Evolutionary conservation across 2,888 invertebrate species (phyloP).

Genomic region (Parnassius mnemosyne): DNA sequence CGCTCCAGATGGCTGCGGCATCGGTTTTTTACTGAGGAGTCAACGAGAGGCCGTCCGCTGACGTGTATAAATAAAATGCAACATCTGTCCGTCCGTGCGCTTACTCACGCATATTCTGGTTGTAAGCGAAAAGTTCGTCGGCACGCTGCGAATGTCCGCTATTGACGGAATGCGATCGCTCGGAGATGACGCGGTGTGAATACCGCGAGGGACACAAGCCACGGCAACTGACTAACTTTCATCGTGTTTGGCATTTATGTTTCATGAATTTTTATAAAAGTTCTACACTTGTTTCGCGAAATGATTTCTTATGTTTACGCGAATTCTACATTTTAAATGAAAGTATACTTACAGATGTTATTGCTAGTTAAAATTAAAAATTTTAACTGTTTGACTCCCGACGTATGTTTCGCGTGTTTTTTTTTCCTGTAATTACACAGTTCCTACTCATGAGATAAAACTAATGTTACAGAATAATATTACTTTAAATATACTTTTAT

Average conservation of each 20-base stretch:
- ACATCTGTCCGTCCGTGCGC: neutral
- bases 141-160: neutral
- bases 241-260: neutral
- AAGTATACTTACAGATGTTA: no score
- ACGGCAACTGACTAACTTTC: neutral
- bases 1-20: neutral
- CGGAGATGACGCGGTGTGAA: neutral
- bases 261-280: no score
- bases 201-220: neutral
- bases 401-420: no score
- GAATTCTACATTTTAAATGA: no score
- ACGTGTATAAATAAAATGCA: slow-evolving; percentile 2
- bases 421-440: no score
- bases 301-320: no score
- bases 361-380: no score
- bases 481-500: no score
- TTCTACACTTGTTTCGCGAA: no score
- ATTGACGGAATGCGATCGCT: neutral
- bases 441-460: no score
- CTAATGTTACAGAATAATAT: no score
- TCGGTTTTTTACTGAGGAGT: neutral
- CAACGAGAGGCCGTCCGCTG: neutral
- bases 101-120: neutral
- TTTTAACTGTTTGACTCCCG: no score
- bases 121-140: neutral